Base-by-base conservation (phyloP, 1,140 invertebrate genomes). In the Drosophila serrata region DNA sequence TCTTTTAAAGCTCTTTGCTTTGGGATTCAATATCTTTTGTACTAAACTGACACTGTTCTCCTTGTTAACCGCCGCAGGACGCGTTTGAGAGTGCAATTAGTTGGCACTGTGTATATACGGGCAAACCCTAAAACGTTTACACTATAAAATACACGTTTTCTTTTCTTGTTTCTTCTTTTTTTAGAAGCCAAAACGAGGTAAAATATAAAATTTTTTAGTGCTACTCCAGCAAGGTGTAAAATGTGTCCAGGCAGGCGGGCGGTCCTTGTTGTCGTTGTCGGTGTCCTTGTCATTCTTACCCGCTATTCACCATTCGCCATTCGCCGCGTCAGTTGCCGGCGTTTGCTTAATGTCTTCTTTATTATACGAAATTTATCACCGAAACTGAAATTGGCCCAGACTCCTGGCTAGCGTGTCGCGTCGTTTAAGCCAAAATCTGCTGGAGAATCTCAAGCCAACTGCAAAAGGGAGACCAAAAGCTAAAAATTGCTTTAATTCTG, bases 291-390 rank as follows among this genome's bases (percentile, higher is more conserved):
- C 79, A 73, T 79, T 65, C 53, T 60, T 73, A 59, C 57, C 70
- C 42, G 37, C 65, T 48, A 43, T 69, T 69, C 61, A 19, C 65
- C 61, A 39, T 72, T 64, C 53, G n/a, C 59, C 58, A 61, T 61
- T 61, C 59, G 31, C 59, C 51, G 46, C 46, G 33, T 37, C 55
- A 45, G 62, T 48, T 55, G 70, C 81, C 60, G 57, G 80, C 84
- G 84, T 84, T 87, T 84, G 84, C 85, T 85, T 88, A 88, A 88
- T 90, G 85, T 85, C 85, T 88, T 88, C 84, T 88, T 88, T 88
- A 90, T 88, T 90, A 90, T 90, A 85, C 59, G 77, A 74, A 90
- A 90, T 88, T 90, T 87, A 87, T 87, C 84, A 87, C 84, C 84
- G 80, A 88, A 87, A 84, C 80, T 80, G 84, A 80, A 88, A 88